Evolutionary conservation across 2,797 vertebrate genomes (phyloP).

Genomic region (Lycodopsis pacificus): DNA sequence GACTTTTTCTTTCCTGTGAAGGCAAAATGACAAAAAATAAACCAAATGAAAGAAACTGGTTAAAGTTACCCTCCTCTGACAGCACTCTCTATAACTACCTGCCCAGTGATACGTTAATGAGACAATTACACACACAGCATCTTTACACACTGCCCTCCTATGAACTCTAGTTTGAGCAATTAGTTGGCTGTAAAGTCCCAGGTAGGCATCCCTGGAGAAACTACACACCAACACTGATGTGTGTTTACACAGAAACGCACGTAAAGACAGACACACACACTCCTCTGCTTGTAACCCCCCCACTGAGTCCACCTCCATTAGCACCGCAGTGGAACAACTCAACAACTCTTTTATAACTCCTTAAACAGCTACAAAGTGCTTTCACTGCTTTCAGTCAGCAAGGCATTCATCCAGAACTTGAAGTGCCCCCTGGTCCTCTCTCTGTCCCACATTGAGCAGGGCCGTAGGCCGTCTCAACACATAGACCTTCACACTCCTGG

Average conservation of each 20-base stretch:
- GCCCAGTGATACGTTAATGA: slow-evolving; percentile 30
- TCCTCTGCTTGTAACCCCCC: slow-evolving; percentile 43
- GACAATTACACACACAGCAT: slow-evolving; percentile 36
- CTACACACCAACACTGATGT: slow-evolving; percentile 17
- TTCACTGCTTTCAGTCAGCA: slow-evolving; percentile 40
- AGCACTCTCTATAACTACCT: neutral
- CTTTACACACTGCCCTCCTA: slow-evolving; percentile 44
- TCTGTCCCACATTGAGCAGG: slow-evolving; percentile 1
- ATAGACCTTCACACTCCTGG: neutral
- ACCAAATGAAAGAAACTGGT: neutral
- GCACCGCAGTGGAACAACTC: slow-evolving; percentile 63
- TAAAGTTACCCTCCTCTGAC: neutral
- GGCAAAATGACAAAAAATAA: neutral
- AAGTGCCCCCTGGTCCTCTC: slow-evolving; percentile 6
- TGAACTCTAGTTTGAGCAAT: slow-evolving; percentile 49
- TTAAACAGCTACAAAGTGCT: slow-evolving; percentile 61
- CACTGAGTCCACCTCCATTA: slow-evolving; percentile 55
- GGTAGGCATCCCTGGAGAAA: slow-evolving; percentile 46
- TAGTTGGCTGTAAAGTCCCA: slow-evolving; percentile 51
- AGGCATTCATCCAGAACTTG: slow-evolving; percentile 10
- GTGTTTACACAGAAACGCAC: neutral
- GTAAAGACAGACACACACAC: neutral
- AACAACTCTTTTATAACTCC: slow-evolving; percentile 63
- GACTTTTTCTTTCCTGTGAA: slow-evolving; percentile 93
- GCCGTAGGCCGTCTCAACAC: neutral